Evolutionary conservation across 2,113 vertebrate species (phyloP), one percentile per base, ranked within the genome.

Genomic region (Miniopterus natalensis): DNA sequence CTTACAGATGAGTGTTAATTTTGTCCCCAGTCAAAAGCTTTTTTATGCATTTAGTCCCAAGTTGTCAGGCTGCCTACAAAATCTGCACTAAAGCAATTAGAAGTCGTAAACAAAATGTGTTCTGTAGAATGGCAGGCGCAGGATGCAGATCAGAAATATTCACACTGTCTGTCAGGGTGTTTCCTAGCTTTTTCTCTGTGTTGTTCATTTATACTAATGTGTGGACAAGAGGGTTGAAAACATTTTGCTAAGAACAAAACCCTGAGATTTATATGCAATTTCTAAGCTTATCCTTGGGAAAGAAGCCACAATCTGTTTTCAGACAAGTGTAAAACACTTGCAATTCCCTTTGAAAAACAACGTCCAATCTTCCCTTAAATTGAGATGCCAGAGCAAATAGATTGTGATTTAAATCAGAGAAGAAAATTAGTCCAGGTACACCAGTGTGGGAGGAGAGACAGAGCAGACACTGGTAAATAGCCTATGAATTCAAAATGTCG

Each of bases 381-480:
- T 97, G 97, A 98, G 97, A 96, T 97, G 97, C 96, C 98, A 98
- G 93, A 93, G 90, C 61, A 77, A 84, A 11, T 88, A 83, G 68
- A 77, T 55, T 97, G 77, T 17, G 47, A 88, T 94, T 97, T 96
- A 96, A 98, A 98, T 98, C 95, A 94, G 71, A 96, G 84, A 78
- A 68, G 49, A 93, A 97, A 97, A 97, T 95, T 97, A 98, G 80
- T 84, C 66, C 94, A 95, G 88, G 83, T 96, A 92, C 86, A 92
- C 95, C 1, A 25, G 88, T 92, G 80, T 31, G 79, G 71, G 53
- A 90, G 78, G 42, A 84, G 74, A 88, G 51, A 75, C 53, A 27
- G 63, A 51, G 40, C 11, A 55, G 79, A 88, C 40, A 78, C 5
- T 42, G 66, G 95, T 94, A 97, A 98, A 97, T 88, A 97, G 47